These are phyloP conservation scores for Baronia brevicornis DNA, from an alignment of 2,888 invertebrate genomes.

Conservation along the genomic window DNA sequence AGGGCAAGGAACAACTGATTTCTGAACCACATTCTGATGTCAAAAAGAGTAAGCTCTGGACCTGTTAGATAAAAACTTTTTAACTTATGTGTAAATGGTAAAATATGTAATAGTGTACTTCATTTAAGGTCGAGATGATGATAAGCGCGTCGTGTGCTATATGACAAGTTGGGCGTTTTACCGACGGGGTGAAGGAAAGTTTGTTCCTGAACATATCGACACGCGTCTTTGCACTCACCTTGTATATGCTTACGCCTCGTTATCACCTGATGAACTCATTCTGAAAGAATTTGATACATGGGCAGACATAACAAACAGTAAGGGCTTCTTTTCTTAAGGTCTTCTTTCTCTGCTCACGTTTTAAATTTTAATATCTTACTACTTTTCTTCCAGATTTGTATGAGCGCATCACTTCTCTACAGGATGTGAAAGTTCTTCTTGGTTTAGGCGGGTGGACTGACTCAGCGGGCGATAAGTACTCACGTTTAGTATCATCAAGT, in stretches of 20 bases:
- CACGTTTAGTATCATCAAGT: constrained; percentile 82
- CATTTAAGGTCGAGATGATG: constrained; percentile 46
- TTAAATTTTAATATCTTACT: too few species aligned
- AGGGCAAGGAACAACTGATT: constrained; percentile 32
- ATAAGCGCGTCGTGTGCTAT: constrained; percentile 84
- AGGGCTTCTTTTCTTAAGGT: too few species aligned
- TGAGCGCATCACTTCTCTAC: constrained; percentile 82
- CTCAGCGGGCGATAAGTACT: constrained; percentile 91
- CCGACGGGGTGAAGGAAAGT: constrained; percentile 87
- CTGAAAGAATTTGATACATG: constrained; percentile 90
- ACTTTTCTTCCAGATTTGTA: constrained; percentile 91
- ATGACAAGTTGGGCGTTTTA: constrained; percentile 94
- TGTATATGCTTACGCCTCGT: constrained; percentile 91
- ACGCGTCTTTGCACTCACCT: constrained; percentile 89
- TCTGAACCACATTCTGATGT: constrained; percentile 30
- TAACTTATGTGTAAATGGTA: background rate
- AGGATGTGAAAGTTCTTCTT: constrained; percentile 80
- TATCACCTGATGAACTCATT: constrained; percentile 85
- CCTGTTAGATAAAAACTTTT: too few species aligned
- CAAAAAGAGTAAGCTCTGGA: constrained; percentile 40
- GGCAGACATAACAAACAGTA: constrained; percentile 91
- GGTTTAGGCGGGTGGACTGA: constrained; percentile 98
- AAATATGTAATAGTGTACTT: background rate
- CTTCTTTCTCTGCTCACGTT: too few species aligned
- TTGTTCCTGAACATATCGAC: constrained; percentile 90